These are phyloP conservation scores for Zootermopsis nevadensis DNA, from an alignment of 2,888 invertebrate genomes.

Conservation along the genomic window DNA sequence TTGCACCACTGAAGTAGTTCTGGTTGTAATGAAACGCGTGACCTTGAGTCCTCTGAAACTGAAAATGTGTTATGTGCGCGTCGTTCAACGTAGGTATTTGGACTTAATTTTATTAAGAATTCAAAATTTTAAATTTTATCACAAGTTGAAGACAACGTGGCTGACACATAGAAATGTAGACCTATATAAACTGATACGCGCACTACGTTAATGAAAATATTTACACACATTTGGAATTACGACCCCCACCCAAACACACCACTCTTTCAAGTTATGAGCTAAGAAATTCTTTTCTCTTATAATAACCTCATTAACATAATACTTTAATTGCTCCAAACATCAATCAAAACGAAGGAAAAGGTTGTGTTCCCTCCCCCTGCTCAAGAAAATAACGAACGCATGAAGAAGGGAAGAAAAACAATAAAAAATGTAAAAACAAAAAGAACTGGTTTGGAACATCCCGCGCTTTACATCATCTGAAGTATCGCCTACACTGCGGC, in stretches of 20 bases:
- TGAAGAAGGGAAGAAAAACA: constrained; percentile 2
- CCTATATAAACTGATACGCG: too few relatives aligned
- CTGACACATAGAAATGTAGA: too few relatives aligned
- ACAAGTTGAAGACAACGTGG: too few relatives aligned
- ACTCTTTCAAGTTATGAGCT: neutral
- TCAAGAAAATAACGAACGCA: constrained; percentile 9
- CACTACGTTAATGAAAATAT: too few relatives aligned
- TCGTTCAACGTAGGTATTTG: too few relatives aligned
- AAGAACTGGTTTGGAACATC: neutral
- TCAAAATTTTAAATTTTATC: too few relatives aligned
- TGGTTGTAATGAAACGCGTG: too few relatives aligned
- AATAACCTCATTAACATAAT: constrained; percentile 34
- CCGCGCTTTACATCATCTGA: neutral
- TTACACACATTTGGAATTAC: neutral
- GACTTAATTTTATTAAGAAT: too few relatives aligned
- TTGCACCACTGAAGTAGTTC: too few relatives aligned
- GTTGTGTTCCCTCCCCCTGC: neutral
- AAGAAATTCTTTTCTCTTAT: neutral
- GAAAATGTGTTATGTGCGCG: too few relatives aligned
- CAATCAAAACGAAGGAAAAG: constrained; percentile 1
- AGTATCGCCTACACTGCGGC: neutral
- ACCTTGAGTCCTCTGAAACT: too few relatives aligned
- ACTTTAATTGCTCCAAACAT: constrained; percentile 20
- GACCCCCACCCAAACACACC: neutral
- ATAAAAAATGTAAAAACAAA: constrained; percentile 21